Evolutionary conservation across 2,797 vertebrate species (phyloP).

Genomic region (Gallinago nigripennis): DNA sequence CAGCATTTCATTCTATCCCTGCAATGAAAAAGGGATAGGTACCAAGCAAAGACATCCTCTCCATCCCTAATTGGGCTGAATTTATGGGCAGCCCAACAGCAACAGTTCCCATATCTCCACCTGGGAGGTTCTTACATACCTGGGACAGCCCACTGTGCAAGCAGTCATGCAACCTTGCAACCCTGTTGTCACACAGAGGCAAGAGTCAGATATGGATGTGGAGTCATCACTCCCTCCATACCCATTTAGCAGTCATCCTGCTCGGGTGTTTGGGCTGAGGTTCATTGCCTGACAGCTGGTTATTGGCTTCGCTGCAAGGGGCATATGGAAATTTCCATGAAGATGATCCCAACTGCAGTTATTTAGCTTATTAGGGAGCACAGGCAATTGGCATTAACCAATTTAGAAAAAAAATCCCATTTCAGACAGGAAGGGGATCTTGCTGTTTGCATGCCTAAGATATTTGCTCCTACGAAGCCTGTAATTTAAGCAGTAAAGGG

Average conservation of each 20-base stretch:
- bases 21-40: neutral
- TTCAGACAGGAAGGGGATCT: neutral
- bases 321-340: slow-evolving; percentile 39
- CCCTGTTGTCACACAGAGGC: accelerated
- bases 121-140: neutral
- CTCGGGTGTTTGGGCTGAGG: neutral
- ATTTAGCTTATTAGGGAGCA: slow-evolving; percentile 21
- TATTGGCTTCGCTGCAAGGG: slow-evolving; percentile 57
- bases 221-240: neutral
- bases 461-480: neutral
- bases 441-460: neutral
- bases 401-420: neutral
- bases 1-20: neutral
- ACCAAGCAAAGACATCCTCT: neutral
- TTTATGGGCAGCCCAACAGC: neutral
- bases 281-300: slow-evolving; percentile 63
- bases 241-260: neutral
- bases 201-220: neutral
- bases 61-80: neutral
- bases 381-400: neutral
- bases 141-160: neutral
- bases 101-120: neutral
- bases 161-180: neutral
- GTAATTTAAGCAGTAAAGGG: neutral
- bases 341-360: neutral